These are phyloP conservation scores for Lapara coniferarum DNA, from an alignment of 2,888 invertebrate genomes.

Conservation along the genomic window DNA sequence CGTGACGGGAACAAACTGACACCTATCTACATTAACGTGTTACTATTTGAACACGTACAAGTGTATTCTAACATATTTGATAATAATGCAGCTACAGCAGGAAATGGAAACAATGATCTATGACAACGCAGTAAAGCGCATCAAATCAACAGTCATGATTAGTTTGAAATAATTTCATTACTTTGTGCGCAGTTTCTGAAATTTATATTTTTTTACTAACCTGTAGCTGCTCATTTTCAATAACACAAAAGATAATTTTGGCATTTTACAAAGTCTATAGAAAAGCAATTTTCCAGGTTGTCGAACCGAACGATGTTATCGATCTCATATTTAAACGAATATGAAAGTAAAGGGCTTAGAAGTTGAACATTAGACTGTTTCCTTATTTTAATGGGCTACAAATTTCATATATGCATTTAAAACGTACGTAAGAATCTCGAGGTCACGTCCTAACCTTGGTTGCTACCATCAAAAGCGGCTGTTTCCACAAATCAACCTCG, in stretches of 20 bases:
- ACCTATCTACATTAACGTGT: constrained; percentile 30
- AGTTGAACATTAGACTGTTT: too few relatives aligned
- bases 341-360: too few relatives aligned
- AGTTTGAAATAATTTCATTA: background rate
- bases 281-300: too few relatives aligned
- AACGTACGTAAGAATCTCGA: constrained; percentile 42
- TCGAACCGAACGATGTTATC: too few relatives aligned
- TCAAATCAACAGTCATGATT: constrained; percentile 33
- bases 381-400: background rate
- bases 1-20: constrained; percentile 39
- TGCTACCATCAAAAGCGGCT: constrained; percentile 51
- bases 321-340: too few relatives aligned
- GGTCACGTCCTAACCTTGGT: constrained; percentile 55
- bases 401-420: constrained; percentile 24
- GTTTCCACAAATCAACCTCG: constrained; percentile 65
- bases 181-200: too few relatives aligned
- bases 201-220: too few relatives aligned
- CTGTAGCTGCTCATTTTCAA: too few relatives aligned
- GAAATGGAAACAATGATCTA: constrained; percentile 43
- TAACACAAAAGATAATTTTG: too few relatives aligned
- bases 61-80: constrained; percentile 9
- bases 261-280: too few relatives aligned
- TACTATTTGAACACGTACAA: constrained; percentile 11
- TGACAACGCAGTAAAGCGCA: constrained; percentile 34
- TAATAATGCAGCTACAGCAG: constrained; percentile 21